phyloP scores from a whole-genome alignment of 2,113 vertebrate species.

The Podarcis muralis region DNA sequence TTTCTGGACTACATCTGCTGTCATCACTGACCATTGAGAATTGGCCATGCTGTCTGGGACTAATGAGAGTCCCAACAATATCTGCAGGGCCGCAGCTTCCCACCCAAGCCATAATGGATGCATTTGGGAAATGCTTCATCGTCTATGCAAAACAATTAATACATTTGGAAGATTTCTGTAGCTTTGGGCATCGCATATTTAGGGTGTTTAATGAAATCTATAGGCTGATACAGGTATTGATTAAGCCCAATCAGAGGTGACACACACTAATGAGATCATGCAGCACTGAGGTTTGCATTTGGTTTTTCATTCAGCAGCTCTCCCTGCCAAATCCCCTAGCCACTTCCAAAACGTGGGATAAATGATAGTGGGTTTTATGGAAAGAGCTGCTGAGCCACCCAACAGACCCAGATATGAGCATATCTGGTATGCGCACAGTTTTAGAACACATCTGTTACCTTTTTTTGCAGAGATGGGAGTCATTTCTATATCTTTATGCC shows the following conservation, averaged over 20 bases:
- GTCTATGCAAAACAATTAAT: background rate
- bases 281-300: background rate
- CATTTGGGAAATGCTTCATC: slow-evolving; percentile 1
- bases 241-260: slow-evolving; percentile 2
- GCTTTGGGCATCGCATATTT: background rate
- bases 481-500: background rate
- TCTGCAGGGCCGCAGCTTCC: background rate
- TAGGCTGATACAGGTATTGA: background rate
- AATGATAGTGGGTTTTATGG: background rate
- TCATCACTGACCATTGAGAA: background rate
- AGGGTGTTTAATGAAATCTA: slow-evolving; percentile 1
- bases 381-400: background rate
- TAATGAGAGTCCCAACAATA: background rate
- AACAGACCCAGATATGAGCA: background rate
- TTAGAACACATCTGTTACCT: background rate
- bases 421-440: background rate
- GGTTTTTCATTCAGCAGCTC: background rate
- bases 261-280: slow-evolving; percentile 6
- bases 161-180: background rate
- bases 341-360: background rate
- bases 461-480: background rate
- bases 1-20: background rate
- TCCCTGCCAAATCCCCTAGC: background rate
- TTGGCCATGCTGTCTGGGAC: background rate
- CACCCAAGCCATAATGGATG: background rate